A percentile compares a stretch with the other conserved stretches of the same genome.
These are phyloP conservation scores for Rhopalosiphum padi DNA, from an alignment of 1,140 invertebrate species.

Conservation along the genomic window DNA sequence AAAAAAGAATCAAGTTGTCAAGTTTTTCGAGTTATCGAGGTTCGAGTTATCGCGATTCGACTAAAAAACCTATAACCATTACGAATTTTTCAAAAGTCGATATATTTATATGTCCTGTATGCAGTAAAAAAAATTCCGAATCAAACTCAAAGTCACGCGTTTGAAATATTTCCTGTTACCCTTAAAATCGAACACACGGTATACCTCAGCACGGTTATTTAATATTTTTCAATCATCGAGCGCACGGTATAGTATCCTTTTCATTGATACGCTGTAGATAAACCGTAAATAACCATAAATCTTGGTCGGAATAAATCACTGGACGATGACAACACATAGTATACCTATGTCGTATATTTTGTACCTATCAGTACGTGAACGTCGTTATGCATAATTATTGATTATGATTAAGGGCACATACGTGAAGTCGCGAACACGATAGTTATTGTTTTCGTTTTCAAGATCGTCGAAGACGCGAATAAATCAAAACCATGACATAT, in stretches of 20 bases:
- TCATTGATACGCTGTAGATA: not conserved
- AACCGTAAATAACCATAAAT: not conserved
- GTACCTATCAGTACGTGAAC: not conserved
- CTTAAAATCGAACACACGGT: too few relatives aligned
- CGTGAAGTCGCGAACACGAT: not conserved
- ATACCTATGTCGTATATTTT: not conserved
- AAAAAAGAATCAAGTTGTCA: too few relatives aligned
- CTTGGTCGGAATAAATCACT: not conserved
- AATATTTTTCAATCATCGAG: not conserved
- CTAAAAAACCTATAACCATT: too few relatives aligned
- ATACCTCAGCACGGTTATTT: not conserved
- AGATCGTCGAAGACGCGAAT: not conserved
- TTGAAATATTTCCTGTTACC: too few relatives aligned
- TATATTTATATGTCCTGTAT: too few relatives aligned
- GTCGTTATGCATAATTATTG: not conserved
- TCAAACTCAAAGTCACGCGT: too few relatives aligned
- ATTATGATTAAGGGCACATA: not conserved
- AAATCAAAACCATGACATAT: not conserved
- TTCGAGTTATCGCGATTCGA: too few relatives aligned
- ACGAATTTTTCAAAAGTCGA: too few relatives aligned
- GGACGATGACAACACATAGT: not conserved
- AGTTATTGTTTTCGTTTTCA: slow-evolving; percentile 5
- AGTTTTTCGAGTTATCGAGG: too few relatives aligned
- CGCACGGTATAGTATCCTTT: too few relatives aligned
- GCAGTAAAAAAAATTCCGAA: too few relatives aligned